Evolutionary conservation across 53 echinoderm and acorn worm species (phyloP).

Genomic region (Mesocentrotus franciscanus): DNA sequence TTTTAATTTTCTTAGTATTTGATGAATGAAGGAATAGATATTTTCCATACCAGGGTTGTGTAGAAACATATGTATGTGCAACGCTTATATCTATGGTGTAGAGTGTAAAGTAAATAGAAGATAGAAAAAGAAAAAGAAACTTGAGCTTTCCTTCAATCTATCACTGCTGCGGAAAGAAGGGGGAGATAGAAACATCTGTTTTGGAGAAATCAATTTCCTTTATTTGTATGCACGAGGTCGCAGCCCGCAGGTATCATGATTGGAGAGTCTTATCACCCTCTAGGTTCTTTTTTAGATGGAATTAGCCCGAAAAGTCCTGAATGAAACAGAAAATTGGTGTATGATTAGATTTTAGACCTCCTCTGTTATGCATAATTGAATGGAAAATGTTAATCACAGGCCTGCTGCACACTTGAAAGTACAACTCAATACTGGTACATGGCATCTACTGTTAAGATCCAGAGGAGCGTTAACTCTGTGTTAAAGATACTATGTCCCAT

Average conservation of each 20-base stretch:
- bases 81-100: too few relatives aligned
- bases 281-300: background rate
- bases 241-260: background rate
- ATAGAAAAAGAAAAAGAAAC: too few relatives aligned
- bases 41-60: too few relatives aligned
- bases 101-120: too few relatives aligned
- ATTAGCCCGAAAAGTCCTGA: background rate
- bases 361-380: background rate
- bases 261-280: background rate
- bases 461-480: too few relatives aligned
- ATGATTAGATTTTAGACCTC: constrained; percentile 11
- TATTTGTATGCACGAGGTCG: constrained; percentile 27
- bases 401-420: background rate
- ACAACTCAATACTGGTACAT: too few relatives aligned
- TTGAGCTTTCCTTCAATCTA: too few relatives aligned
- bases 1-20: too few relatives aligned
- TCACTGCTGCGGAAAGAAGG: background rate
- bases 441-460: too few relatives aligned
- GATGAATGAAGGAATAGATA: too few relatives aligned
- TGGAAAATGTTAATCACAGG: background rate
- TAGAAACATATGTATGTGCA: too few relatives aligned
- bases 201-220: constrained; percentile 37
- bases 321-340: background rate
- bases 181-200: constrained; percentile 30
- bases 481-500: too few relatives aligned